phyloP scores from a whole-genome alignment of 1,140 invertebrate genomes.

The Lasaia peninsularis region DNA sequence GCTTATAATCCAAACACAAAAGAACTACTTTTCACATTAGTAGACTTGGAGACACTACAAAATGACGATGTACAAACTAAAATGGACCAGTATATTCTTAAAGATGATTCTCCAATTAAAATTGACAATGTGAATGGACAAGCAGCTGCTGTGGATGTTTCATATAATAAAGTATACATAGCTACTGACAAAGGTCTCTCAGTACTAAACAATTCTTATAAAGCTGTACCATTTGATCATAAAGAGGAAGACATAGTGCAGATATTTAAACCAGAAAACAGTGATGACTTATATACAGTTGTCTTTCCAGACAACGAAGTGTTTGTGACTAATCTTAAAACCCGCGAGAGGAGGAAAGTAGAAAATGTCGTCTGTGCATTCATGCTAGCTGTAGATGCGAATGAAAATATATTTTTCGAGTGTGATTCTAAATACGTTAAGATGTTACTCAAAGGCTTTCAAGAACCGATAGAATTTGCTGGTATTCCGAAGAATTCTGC shows the following conservation, averaged over 20 bases:
- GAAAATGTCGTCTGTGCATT: slow-evolving; percentile 58
- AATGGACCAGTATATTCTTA: slow-evolving; percentile 67
- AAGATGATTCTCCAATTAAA: slow-evolving; percentile 46
- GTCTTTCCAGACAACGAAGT: slow-evolving; percentile 60
- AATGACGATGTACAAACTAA: slow-evolving; percentile 60
- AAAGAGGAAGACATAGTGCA: slow-evolving; percentile 64
- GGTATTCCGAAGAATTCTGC: slow-evolving; percentile 59
- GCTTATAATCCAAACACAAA: slow-evolving; percentile 45
- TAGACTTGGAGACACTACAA: slow-evolving; percentile 57
- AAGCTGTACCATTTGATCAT: slow-evolving; percentile 45
- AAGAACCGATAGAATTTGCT: slow-evolving; percentile 63
- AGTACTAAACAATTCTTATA: slow-evolving; percentile 43
- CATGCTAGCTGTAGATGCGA: slow-evolving; percentile 52
- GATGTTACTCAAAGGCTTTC: slow-evolving; percentile 57
- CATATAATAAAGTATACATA: slow-evolving; percentile 55
- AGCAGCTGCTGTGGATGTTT: slow-evolving; percentile 50
- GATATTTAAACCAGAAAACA: slow-evolving; percentile 48
- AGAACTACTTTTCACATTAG: slow-evolving; percentile 59
- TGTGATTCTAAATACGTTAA: slow-evolving; percentile 68
- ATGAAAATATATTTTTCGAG: slow-evolving; percentile 63
- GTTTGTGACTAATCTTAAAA: slow-evolving; percentile 43
- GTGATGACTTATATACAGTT: slow-evolving; percentile 52
- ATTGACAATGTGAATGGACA: slow-evolving; percentile 61
- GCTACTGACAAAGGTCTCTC: slow-evolving; percentile 54
- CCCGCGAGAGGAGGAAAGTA: slow-evolving; percentile 52